Base-by-base conservation (phyloP, 2,888 invertebrate genomes). In the Agrotis ipsilon region DNA sequence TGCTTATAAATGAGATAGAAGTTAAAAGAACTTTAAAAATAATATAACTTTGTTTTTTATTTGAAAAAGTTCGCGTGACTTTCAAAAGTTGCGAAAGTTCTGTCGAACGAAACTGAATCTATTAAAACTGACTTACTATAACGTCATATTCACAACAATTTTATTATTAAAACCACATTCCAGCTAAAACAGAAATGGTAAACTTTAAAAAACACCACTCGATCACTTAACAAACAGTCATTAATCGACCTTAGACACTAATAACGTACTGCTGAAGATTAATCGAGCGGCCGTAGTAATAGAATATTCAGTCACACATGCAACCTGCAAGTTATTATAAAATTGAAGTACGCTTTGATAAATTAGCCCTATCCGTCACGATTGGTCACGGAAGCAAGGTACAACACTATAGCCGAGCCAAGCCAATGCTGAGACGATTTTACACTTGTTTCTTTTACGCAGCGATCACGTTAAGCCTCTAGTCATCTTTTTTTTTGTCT, bases 281-380 rank as follows among this genome's bases (percentile, higher is more conserved):
- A 94, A 95, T 95, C 89, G 94, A 88, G 86, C 84, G 86, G 86
- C 89, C 89, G 84, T 84, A 89, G 91, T 94, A 94, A 95, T 94
- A 96, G 95, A 95, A 95, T 95, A 94, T 94, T 93, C 93, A 93
- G 94, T 95, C 93, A 93, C 93, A 94, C 94, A 94, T 93, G 94
- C 94, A 93, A 94, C 93, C 92, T 92, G 91, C 91, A 87, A 89
- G 92, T 92, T 93, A 92, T 93, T 94, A 93, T 94, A 94, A 94
- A 95, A 95, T 94, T 95, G 94, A 94, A 93, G 92, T 92, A 89
- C 85, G 87, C 86, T 92, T 92, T 95, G 94, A 96, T 95, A 94
- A 94, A 96, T 95, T 93, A 93, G 92, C 88, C 91, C 92, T 94
- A 95, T 96, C 92, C 93, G 93, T 95, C 95, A 95, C 92, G 90